Percentiles rank a stretch among this genome's conserved stretches.
Conservation (phyloP, 2,888 invertebrate genomes). For the Empis livida region DNA sequence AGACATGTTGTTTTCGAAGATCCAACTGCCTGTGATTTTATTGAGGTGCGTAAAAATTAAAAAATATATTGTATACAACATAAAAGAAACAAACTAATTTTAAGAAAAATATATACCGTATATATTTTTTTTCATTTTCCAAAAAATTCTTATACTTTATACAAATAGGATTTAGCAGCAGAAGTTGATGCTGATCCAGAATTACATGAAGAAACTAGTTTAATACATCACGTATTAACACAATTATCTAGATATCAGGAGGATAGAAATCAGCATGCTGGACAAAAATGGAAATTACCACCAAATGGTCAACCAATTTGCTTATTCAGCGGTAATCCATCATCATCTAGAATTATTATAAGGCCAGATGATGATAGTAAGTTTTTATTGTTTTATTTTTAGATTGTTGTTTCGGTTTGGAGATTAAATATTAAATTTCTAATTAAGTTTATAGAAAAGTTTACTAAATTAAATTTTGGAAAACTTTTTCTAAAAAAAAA, state of each 20-base stretch:
- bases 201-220: constrained; percentile 51
- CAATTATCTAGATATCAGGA: constrained; percentile 47
- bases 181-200: constrained; percentile 55
- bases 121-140: background rate
- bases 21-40: constrained; percentile 52
- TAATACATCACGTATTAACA: constrained; percentile 54
- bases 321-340: constrained; percentile 45
- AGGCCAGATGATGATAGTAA: constrained; percentile 55
- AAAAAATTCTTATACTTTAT: background rate
- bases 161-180: constrained; percentile 47
- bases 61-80: too few relatives aligned
- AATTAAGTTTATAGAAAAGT: background rate
- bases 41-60: too few relatives aligned
- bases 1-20: constrained; percentile 65
- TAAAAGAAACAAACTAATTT: background rate
- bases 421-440: too few relatives aligned
- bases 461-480: too few relatives aligned
- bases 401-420: too few relatives aligned
- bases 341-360: constrained; percentile 44
- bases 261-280: constrained; percentile 44
- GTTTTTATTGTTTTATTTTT: too few relatives aligned
- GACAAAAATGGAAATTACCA: constrained; percentile 57
- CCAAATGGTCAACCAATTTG: constrained; percentile 56
- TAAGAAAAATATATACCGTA: too few relatives aligned
- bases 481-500: too few relatives aligned